phyloP scores from a whole-genome alignment of 2,797 vertebrate genomes.

The Spizella passerina region DNA sequence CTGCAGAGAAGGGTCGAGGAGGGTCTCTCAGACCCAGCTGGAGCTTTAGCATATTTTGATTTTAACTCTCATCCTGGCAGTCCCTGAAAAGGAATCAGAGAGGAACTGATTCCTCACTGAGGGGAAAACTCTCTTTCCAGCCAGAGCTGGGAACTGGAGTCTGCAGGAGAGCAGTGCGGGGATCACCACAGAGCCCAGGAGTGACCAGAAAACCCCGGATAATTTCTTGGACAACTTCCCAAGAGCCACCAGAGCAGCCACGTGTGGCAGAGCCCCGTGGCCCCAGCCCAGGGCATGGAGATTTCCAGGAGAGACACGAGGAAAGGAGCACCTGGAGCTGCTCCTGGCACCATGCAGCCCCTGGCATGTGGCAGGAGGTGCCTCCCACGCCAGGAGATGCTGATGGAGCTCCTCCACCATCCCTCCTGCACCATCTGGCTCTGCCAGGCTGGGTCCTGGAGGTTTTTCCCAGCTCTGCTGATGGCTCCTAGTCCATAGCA shows the following conservation, averaged over 20 bases:
- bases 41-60: not conserved
- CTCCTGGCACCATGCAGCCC: not conserved
- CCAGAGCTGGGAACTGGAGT: not conserved
- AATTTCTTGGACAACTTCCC: rapidly evolving
- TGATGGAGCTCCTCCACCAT: not conserved
- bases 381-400: not conserved
- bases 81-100: not conserved
- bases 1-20: not conserved
- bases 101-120: not conserved
- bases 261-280: not conserved
- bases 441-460: not conserved
- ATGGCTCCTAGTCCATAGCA: not conserved
- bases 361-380: not conserved
- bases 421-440: not conserved
- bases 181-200: not conserved
- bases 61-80: not conserved
- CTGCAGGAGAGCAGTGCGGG: not conserved
- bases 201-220: not conserved
- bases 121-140: not conserved
- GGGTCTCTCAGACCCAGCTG: not conserved
- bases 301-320: not conserved
- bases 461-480: not conserved
- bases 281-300: not conserved
- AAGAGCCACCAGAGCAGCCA: not conserved
- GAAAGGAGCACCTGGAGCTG: not conserved